A percentile compares a stretch with the other conserved stretches of the same genome.
phyloP scores from a whole-genome alignment of 2,113 vertebrate genomes.

The Labeo catla region DNA sequence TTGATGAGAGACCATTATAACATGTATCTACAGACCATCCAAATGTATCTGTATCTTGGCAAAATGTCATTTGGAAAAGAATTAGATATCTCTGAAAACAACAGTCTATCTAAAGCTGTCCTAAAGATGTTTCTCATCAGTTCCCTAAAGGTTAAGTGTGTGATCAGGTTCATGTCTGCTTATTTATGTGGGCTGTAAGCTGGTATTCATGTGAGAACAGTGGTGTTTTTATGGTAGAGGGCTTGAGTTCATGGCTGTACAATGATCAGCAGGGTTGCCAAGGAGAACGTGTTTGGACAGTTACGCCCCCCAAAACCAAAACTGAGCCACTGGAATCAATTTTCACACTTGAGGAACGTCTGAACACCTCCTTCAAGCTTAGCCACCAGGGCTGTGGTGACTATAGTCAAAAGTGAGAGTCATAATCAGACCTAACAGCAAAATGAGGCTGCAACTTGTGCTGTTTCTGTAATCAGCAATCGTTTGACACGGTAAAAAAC shows the following conservation, averaged over 20 bases:
- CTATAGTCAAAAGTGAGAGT: slow-evolving; percentile 18
- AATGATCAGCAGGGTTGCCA: slow-evolving; percentile 22
- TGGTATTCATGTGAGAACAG: slow-evolving; percentile 10
- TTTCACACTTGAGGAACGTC: slow-evolving; percentile 45
- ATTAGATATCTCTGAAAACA: neutral
- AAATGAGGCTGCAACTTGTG: neutral
- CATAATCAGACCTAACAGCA: neutral
- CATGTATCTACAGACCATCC: no score
- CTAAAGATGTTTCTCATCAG: slow-evolving; percentile 41
- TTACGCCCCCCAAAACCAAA: slow-evolving; percentile 34
- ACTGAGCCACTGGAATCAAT: slow-evolving; percentile 46
- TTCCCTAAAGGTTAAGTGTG: slow-evolving; percentile 51
- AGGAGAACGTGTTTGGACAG: slow-evolving; percentile 55
- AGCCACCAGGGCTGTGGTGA: slow-evolving; percentile 36
- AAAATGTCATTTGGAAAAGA: neutral
- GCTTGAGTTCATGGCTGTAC: slow-evolving; percentile 24
- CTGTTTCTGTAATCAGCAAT: slow-evolving; percentile 19
- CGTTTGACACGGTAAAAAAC: neutral
- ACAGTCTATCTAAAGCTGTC: neutral
- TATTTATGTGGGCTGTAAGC: slow-evolving; percentile 50
- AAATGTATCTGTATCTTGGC: no score
- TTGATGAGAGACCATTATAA: no score
- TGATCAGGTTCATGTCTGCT: slow-evolving; percentile 48
- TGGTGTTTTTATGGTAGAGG: slow-evolving; percentile 30
- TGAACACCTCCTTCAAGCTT: slow-evolving; percentile 38